These are phyloP conservation scores for Hydriomena furcata DNA, from an alignment of 2,888 invertebrate genomes.

Conservation along the genomic window DNA sequence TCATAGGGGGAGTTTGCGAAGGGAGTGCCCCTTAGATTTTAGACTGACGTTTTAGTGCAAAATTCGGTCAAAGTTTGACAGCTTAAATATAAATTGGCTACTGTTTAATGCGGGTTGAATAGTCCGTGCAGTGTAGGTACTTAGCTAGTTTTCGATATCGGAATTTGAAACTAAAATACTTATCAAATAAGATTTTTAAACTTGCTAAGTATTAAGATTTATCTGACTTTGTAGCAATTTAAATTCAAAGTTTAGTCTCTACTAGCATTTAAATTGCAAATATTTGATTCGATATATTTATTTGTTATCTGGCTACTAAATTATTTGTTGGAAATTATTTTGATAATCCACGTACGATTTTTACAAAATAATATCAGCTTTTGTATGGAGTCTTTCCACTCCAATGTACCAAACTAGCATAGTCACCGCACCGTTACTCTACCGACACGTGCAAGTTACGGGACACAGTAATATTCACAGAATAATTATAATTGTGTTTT, in stretches of 20 bases:
- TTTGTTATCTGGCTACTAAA: too few relatives aligned
- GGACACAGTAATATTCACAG: too few relatives aligned
- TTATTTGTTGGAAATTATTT: too few relatives aligned
- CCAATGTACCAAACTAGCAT: too few relatives aligned
- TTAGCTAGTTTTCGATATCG: background rate
- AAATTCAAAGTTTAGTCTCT: background rate
- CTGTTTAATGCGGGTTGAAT: conserved; percentile 7
- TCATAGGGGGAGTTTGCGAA: conserved; percentile 28
- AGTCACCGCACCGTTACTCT: too few relatives aligned
- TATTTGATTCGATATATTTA: too few relatives aligned
- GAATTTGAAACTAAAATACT: background rate
- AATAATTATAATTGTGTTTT: too few relatives aligned
- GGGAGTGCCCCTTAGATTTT: conserved; percentile 15
- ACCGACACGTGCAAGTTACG: too few relatives aligned
- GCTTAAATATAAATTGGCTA: conserved; percentile 7
- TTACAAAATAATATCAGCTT: too few relatives aligned
- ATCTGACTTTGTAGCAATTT: background rate
- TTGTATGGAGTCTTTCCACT: too few relatives aligned
- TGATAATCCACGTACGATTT: too few relatives aligned
- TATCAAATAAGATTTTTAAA: background rate
- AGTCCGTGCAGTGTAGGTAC: background rate
- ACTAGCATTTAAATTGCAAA: background rate
- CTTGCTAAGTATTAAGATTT: background rate
- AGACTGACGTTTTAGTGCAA: conserved; percentile 22
- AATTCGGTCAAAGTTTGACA: conserved; percentile 19